Conservation (phyloP, 2,888 invertebrate genomes). For the Hypercompe scribonia region DNA sequence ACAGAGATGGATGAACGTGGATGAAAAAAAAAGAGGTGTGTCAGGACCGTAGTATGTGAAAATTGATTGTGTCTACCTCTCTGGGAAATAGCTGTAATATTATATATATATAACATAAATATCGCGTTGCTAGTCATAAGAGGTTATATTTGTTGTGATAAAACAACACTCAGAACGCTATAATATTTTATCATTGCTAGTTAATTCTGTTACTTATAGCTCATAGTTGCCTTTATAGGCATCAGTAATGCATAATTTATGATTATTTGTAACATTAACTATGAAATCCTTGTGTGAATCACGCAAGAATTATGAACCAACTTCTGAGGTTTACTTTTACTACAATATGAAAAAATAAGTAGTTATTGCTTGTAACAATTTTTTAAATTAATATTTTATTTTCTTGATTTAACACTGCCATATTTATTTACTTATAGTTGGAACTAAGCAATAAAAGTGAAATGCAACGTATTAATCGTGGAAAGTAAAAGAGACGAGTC, state of each 20-base stretch:
- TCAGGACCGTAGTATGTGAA: too few relatives aligned
- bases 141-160: background rate
- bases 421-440: slow-evolving; percentile 8
- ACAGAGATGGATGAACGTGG: too few relatives aligned
- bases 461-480: slow-evolving; percentile 32
- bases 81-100: too few relatives aligned
- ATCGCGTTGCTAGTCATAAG: too few relatives aligned
- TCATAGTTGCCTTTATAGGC: too few relatives aligned
- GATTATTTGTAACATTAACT: too few relatives aligned
- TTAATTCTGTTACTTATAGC: too few relatives aligned
- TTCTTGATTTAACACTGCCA: slow-evolving; percentile 6
- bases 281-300: background rate
- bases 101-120: too few relatives aligned
- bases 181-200: background rate
- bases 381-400: background rate
- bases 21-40: too few relatives aligned
- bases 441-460: slow-evolving; percentile 39
- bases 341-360: background rate
- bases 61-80: too few relatives aligned
- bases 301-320: background rate
- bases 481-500: slow-evolving; percentile 38
- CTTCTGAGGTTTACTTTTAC: slow-evolving; percentile 1
- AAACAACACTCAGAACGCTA: background rate
- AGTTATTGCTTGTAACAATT: background rate
- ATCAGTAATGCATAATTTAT: too few relatives aligned